A percentile compares a stretch with the other conserved stretches of the same genome.
These are phyloP conservation scores for Jacana jacana DNA, from an alignment of 2,113 vertebrate genomes.

Conservation along the genomic window DNA sequence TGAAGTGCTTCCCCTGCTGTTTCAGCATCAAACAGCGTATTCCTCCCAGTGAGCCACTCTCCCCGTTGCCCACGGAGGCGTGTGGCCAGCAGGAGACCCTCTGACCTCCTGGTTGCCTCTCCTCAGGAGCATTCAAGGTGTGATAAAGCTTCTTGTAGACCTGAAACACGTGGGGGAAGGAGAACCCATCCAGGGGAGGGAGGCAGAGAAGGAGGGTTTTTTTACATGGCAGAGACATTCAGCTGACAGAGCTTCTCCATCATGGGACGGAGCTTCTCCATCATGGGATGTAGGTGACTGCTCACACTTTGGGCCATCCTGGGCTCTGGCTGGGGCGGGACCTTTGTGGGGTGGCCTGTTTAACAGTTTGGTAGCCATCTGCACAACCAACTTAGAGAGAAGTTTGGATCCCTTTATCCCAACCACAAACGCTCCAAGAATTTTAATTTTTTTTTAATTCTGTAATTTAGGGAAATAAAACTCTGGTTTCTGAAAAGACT, in stretches of 20 bases:
- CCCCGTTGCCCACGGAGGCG: background rate
- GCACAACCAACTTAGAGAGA: conserved; percentile 13
- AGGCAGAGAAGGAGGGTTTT: background rate
- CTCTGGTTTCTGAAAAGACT: conserved; percentile 71
- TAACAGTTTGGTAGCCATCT: conserved; percentile 68
- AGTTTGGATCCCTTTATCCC: conserved; percentile 61
- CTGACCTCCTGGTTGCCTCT: background rate
- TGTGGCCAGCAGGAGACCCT: background rate
- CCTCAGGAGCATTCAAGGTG: background rate
- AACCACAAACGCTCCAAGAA: conserved; percentile 70
- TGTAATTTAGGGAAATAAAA: conserved; percentile 75
- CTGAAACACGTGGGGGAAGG: background rate
- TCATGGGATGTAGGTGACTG: background rate
- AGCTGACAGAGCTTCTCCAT: background rate
- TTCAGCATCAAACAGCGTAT: background rate
- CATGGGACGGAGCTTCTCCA: background rate
- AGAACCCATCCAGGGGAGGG: background rate
- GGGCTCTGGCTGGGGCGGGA: background rate
- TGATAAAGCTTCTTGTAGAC: background rate
- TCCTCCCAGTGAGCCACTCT: background rate
- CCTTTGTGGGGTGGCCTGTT: conserved; percentile 33
- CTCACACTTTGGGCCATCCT: background rate
- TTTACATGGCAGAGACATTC: background rate
- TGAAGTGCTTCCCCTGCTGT: conserved; percentile 13
- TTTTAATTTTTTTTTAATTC: conserved; percentile 75